Evolutionary conservation across 2,888 invertebrate species (phyloP).

Genomic region (Zhengitettix transpicula): DNA sequence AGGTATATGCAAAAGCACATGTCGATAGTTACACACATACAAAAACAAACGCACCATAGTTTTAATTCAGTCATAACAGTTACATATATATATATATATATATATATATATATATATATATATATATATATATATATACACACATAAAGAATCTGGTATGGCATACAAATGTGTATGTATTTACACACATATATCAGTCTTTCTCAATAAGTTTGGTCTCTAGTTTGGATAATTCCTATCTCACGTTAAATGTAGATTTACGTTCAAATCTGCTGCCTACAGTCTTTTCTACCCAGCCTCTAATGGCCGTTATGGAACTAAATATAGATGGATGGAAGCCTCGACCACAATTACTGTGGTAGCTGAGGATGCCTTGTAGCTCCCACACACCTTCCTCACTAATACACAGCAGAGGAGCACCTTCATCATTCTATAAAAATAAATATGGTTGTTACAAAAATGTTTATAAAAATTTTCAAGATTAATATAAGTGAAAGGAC

Average conservation of each 20-base stretch:
- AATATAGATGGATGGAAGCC: constrained; percentile 39
- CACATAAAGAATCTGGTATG: no score
- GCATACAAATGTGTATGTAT: no score
- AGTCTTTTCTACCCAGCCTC: constrained; percentile 28
- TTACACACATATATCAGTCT: no score
- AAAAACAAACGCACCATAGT: no score
- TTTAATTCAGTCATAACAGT: no score
- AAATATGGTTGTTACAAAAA: constrained; percentile 1
- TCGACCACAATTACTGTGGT: constrained; percentile 40
- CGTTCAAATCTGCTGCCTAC: constrained; percentile 20
- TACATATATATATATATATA: no score
- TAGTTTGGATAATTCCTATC: background rate
- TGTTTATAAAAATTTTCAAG: background rate
- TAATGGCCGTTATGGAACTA: constrained; percentile 25
- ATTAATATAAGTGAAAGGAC: background rate
- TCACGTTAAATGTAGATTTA: background rate
- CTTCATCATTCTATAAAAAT: constrained; percentile 40
- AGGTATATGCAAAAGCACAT: no score
- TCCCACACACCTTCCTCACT: constrained; percentile 36
- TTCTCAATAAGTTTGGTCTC: no score
- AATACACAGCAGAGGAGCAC: constrained; percentile 46
- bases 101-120: no score
- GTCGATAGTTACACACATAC: no score
- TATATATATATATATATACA: no score
- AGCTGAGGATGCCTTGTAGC: constrained; percentile 40